Conservation (phyloP, 2,888 invertebrate genomes). For the Pocota personata region DNA sequence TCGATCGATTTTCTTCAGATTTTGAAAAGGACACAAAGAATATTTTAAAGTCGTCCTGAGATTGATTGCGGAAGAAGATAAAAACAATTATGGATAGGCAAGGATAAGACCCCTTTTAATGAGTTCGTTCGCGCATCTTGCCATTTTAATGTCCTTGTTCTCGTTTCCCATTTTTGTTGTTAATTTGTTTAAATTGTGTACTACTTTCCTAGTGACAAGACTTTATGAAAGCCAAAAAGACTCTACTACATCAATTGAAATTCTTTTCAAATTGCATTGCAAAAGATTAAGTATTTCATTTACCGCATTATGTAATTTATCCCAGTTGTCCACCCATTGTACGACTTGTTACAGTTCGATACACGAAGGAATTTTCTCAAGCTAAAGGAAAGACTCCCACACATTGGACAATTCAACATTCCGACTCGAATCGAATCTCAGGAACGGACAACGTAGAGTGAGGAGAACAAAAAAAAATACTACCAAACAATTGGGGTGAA, state of each 20-base stretch:
- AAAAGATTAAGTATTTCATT: no score
- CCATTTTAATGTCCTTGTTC: no score
- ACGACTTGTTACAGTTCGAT: background rate
- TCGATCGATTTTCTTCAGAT: conserved; percentile 21
- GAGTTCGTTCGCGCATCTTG: no score
- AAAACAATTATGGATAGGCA: no score
- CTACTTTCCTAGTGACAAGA: no score
- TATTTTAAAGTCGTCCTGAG: background rate
- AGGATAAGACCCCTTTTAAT: no score
- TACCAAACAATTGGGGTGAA: conserved; percentile 63
- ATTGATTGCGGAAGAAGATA: background rate
- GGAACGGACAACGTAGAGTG: conserved; percentile 20
- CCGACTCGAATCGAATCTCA: conserved; percentile 42
- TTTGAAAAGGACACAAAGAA: conserved; percentile 7
- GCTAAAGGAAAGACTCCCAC: conserved; percentile 1
- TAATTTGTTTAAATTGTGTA: no score
- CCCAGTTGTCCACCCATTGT: background rate
- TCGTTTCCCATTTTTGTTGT: no score
- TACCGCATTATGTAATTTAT: no score
- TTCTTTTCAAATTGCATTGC: no score
- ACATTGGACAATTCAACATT: conserved; percentile 33
- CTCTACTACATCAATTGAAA: no score
- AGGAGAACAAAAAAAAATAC: background rate
- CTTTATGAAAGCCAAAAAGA: no score
- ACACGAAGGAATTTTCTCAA: background rate